Conservation (phyloP, 2,797 vertebrate genomes). For the Amblyraja radiata region DNA sequence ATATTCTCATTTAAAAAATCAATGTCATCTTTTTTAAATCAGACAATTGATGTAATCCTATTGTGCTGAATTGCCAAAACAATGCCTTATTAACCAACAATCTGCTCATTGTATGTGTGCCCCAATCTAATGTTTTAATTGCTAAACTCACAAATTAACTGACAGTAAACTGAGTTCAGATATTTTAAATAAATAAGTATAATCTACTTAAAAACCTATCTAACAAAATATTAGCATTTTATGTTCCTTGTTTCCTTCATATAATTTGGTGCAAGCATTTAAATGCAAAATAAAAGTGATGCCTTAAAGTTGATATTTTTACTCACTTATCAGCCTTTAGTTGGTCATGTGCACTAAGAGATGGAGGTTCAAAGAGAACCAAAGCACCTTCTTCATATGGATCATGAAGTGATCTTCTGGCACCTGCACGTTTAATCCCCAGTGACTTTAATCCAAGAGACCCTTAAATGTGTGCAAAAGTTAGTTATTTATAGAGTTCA, state of each 20-base stretch:
- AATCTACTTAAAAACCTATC: neutral
- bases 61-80: neutral
- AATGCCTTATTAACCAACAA: neutral
- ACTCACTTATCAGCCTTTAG: constrained; percentile 93
- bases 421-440: constrained; percentile 79
- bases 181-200: neutral
- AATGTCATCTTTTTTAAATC: neutral
- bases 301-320: neutral
- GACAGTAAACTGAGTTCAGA: neutral
- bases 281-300: neutral
- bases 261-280: neutral
- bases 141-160: neutral
- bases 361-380: constrained; percentile 80
- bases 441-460: constrained; percentile 72
- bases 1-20: neutral
- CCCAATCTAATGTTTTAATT: neutral
- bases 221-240: neutral
- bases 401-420: constrained; percentile 82
- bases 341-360: constrained; percentile 73
- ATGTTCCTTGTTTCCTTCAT: neutral
- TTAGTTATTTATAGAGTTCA: neutral
- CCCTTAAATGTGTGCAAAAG: constrained; percentile 56
- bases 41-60: neutral
- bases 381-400: constrained; percentile 84
- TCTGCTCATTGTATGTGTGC: neutral